Evolutionary conservation across 2,888 invertebrate species (phyloP).

Genomic region (Cosmia trapezina): DNA sequence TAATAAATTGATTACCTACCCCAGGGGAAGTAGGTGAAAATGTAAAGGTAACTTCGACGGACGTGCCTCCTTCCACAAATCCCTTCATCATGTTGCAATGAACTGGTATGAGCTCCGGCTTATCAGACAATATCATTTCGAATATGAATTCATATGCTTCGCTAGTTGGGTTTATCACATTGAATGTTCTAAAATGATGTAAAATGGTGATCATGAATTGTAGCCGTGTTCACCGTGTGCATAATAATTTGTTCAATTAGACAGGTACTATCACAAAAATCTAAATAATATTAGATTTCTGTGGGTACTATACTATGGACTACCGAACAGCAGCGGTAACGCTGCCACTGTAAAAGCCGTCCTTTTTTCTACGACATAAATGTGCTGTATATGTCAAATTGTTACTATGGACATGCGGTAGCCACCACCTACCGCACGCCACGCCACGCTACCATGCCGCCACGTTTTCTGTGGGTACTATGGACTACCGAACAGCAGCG

Average conservation of each 20-base stretch:
- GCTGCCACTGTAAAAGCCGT: neutral
- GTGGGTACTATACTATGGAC: neutral
- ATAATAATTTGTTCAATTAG: neutral
- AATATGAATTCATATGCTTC: constrained; percentile 91
- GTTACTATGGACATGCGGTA: neutral
- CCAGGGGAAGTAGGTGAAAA: constrained; percentile 92
- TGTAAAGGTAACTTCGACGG: constrained; percentile 91
- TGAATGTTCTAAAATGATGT: constrained; percentile 88
- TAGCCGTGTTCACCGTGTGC: neutral
- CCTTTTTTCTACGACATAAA: neutral
- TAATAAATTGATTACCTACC: constrained; percentile 65
- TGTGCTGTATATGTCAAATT: neutral
- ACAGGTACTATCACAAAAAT: neutral
- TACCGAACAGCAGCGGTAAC: neutral
- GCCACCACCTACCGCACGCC: too few species aligned
- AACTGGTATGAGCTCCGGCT: constrained; percentile 87
- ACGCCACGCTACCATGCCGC: too few species aligned
- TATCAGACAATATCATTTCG: constrained; percentile 86
- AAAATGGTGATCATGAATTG: neutral
- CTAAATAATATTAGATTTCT: too few species aligned
- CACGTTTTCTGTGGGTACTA: too few species aligned
- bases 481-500: neutral
- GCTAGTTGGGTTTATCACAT: constrained; percentile 92
- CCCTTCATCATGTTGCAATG: constrained; percentile 91
- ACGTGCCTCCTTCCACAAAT: constrained; percentile 91